Base-by-base conservation (phyloP, 2,888 invertebrate genomes). In the Crossocerus cetratus region DNA sequence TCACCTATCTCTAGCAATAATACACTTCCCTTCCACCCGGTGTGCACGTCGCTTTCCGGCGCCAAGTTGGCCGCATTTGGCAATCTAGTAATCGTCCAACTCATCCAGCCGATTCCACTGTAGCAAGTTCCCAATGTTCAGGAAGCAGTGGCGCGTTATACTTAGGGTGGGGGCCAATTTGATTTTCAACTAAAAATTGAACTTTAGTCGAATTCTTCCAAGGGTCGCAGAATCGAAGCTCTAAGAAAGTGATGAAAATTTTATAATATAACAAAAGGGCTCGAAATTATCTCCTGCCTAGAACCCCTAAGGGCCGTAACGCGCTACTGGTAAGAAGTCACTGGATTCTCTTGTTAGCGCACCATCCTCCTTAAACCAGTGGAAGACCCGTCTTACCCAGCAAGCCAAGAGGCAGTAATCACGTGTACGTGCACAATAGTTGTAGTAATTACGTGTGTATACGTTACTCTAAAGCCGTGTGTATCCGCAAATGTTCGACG, bases 391-490 rank as follows among this genome's bases (percentile, higher is more conserved):
- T 53, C 66, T 22, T 60, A 60, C 5, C 32, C 32, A 32, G 32
- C 32, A 32, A 32, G 32, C 32, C 32, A 53, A 72, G 49, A 72
- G 63, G 76, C 68, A 72, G 54, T 72, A 74, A 74, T 72, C 72
- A 76, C 62, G 74, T 81, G 68, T 78, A 78, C 62, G 69, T 81
- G 81, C 78, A 81, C 81, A 76, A 78, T 78, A 81, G 72, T 55
- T 81, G 65, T 78, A 68, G 72, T 76, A 74, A 80, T 72, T 81
- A 78, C 69, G 68, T 81, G 81, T 81, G 81, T 81, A 81, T 77
- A 79, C 79, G 81, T 81, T 81, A 81, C 43, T 74, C 60, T 74
- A 70, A 75, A 60, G 65, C 67, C 81, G 78, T 76, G 76, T 74
- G 74, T 81, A 81, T 79, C 78, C 73, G 81, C 78, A 79, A 81